Conservation (phyloP, 2,113 vertebrate genomes). For the Notothenia coriiceps region DNA sequence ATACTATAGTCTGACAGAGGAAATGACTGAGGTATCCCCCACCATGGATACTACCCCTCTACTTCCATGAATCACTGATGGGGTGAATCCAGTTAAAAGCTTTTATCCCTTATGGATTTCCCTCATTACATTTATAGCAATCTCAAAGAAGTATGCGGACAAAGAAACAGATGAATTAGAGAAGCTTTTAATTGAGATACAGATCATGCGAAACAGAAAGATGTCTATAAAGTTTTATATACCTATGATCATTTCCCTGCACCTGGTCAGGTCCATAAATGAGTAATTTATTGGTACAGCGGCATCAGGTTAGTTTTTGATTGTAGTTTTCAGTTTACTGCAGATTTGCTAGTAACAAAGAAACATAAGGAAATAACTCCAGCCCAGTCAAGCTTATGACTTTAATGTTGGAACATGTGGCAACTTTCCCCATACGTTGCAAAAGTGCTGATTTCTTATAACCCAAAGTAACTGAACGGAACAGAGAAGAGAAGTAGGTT, state of each 20-base stretch:
- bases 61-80: slow-evolving; percentile 47
- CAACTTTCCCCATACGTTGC: background rate
- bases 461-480: background rate
- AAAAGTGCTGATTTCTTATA: background rate
- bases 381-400: background rate
- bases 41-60: background rate
- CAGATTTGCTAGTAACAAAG: no score
- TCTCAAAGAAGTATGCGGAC: slow-evolving; percentile 11
- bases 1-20: slow-evolving; percentile 5
- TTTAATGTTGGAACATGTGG: no score
- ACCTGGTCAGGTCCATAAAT: background rate
- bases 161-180: background rate
- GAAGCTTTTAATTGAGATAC: background rate
- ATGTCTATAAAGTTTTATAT: background rate
- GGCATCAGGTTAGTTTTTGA: background rate
- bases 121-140: slow-evolving; percentile 36
- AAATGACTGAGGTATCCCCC: slow-evolving; percentile 18
- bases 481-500: background rate
- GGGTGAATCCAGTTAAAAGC: slow-evolving; percentile 43
- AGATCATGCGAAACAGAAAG: background rate
- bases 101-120: slow-evolving; percentile 39
- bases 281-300: background rate
- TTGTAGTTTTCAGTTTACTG: background rate
- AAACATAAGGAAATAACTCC: no score
- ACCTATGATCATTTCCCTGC: background rate